A percentile compares a stretch with the other conserved stretches of the same genome.
These are phyloP conservation scores for Oreohelix idahoensis DNA, from an alignment of 1,140 invertebrate genomes.

Conservation along the genomic window DNA sequence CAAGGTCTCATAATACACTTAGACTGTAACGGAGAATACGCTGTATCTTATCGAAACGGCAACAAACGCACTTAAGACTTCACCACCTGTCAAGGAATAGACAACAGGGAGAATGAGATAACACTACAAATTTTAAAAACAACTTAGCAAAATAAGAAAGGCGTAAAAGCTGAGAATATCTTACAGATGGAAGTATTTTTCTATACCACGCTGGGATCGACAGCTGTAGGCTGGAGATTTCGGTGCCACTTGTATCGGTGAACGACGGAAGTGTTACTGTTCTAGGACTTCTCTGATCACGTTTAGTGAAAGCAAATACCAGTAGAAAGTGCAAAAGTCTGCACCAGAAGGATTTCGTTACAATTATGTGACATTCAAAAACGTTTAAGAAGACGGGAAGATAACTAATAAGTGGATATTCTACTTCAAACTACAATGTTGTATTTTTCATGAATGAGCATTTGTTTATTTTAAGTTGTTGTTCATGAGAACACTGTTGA, in stretches of 20 bases:
- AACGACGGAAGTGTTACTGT: neutral
- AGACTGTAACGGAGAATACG: neutral
- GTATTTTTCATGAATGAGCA: too few relatives aligned
- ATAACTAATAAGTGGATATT: neutral
- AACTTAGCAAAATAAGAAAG: too few relatives aligned
- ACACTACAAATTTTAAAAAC: too few relatives aligned
- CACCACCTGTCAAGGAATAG: neutral
- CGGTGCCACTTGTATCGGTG: neutral
- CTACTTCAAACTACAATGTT: too few relatives aligned
- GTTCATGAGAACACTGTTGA: too few relatives aligned
- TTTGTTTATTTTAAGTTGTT: too few relatives aligned
- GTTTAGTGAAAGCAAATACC: neutral
- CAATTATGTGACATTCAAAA: neutral
- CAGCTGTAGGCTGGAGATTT: neutral
- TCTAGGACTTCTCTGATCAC: neutral
- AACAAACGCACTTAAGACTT: neutral
- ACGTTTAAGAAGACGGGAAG: neutral
- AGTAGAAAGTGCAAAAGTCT: neutral
- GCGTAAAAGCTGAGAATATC: too few relatives aligned
- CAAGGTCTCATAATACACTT: slow-evolving; percentile 22
- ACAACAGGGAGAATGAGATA: too few relatives aligned
- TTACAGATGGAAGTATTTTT: neutral
- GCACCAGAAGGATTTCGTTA: neutral
- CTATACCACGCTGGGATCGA: neutral
- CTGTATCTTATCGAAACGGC: slow-evolving; percentile 7